Evolutionary conservation across 2,797 vertebrate genomes (phyloP), one percentile per base, ranked within the genome.

Genomic region (Rhynchonycteris naso): DNA sequence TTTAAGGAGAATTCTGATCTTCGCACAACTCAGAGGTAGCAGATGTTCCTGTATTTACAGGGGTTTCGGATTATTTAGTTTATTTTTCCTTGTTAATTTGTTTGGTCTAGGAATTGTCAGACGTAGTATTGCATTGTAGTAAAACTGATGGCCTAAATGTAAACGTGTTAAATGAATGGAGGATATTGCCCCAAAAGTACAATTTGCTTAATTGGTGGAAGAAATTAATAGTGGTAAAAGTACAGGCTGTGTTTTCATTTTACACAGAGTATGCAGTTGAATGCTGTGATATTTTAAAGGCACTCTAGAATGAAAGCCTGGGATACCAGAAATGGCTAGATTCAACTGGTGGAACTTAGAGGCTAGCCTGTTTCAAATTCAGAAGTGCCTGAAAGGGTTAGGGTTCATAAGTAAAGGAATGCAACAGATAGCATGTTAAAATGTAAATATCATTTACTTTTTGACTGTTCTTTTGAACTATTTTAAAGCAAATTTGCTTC

Each of bases 271-370:
- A 26, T 43, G 24, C 76, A 63, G 86, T 43, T n/a, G 74, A 79
- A 58, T 78, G 66, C 8, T 65, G 38, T 80, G 16, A 33, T 54
- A 1, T 76, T 58, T 88, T 35, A 24, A 21, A 88, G 5, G 54
- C 58, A 14, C 52, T 72, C 76, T 93, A 47, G 79, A 83, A 96
- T 76, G 28, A 66, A 88, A 82, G 33, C 54, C 9, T 78, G 58
- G n/a, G 52, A 5, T 65, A 30, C n/a, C 50, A 28, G 76, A 80
- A 86, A 74, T 81, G 72, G 95, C 35, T 88, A 47, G 87, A 69
- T 97, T 97, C 93, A 94, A 94, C 84, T 95, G 79, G 88, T 92
- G 33, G 76, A 93, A 80, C 43, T 93, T 76, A 72, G 89, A 85
- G 63, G 85, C 63, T 63, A 84, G 76, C 16, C 52, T 30, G 5